Evolutionary conservation across 2,797 vertebrate species (phyloP).

Genomic region (Silurus lanzhouensis): DNA sequence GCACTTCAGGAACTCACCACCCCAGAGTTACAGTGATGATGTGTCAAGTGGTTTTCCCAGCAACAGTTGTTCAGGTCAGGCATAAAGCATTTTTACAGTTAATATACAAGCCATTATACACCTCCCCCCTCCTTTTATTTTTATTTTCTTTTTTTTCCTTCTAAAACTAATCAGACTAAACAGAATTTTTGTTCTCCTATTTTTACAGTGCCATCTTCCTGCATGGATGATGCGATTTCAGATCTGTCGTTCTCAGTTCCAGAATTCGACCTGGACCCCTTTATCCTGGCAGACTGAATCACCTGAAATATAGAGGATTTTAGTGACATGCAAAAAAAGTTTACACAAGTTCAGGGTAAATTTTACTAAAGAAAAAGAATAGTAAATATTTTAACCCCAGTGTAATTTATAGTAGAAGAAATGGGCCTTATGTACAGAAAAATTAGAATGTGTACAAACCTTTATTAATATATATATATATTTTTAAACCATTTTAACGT

Average conservation of each 20-base stretch:
- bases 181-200: background rate
- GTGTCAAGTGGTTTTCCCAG: conserved; percentile 30
- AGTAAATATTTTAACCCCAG: conserved; percentile 15
- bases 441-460: background rate
- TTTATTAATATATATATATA: conserved; percentile 19
- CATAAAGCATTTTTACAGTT: background rate
- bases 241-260: conserved; percentile 49
- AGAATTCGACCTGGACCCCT: conserved; percentile 54
- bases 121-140: background rate
- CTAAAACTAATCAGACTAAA: background rate
- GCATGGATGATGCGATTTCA: conserved; percentile 52
- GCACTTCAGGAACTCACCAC: conserved; percentile 1
- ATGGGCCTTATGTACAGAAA: conserved; percentile 12
- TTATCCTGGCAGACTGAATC: conserved; percentile 45
- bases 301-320: conserved; percentile 4
- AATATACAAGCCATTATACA: background rate
- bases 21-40: conserved; percentile 35
- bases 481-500: background rate
- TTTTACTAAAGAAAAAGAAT: background rate
- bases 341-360: background rate
- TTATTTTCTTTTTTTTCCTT: background rate
- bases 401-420: background rate
- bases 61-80: conserved; percentile 41
- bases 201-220: conserved; percentile 49
- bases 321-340: conserved; percentile 2